Conservation (phyloP, 2,113 vertebrate genomes). For the Gila orcuttii region DNA sequence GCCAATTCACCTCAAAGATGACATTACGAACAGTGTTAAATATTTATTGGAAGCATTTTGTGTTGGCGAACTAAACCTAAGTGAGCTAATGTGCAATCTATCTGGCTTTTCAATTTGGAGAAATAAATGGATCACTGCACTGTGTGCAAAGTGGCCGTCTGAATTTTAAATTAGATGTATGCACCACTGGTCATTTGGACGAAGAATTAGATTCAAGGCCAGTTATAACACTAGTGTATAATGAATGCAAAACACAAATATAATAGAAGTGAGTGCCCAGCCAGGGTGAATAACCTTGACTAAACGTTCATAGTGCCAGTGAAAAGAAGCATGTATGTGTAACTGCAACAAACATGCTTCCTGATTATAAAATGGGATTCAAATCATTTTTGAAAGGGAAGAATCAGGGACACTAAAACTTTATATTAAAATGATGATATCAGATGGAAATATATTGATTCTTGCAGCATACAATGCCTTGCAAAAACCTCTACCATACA, state of each 20-base stretch:
- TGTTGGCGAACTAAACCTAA: constrained; percentile 31
- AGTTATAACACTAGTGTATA: neutral
- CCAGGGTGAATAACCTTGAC: constrained; percentile 20
- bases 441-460: neutral
- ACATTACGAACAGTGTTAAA: constrained; percentile 21
- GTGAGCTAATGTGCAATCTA: constrained; percentile 37
- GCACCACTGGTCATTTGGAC: constrained; percentile 3
- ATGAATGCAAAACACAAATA: constrained; percentile 26
- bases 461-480: neutral
- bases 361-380: neutral
- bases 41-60: constrained; percentile 33
- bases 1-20: constrained; percentile 8
- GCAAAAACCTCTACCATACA: neutral
- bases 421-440: neutral
- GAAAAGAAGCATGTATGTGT: neutral
- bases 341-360: neutral
- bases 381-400: neutral
- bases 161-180: constrained; percentile 38
- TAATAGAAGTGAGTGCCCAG: constrained; percentile 2
- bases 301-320: neutral
- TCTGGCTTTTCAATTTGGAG: constrained; percentile 40
- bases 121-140: constrained; percentile 38
- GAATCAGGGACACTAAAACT: neutral
- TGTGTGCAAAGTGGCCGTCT: constrained; percentile 23
- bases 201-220: constrained; percentile 28